phyloP scores from a whole-genome alignment of 2,797 vertebrate genomes.

The Leuciscus waleckii region DNA sequence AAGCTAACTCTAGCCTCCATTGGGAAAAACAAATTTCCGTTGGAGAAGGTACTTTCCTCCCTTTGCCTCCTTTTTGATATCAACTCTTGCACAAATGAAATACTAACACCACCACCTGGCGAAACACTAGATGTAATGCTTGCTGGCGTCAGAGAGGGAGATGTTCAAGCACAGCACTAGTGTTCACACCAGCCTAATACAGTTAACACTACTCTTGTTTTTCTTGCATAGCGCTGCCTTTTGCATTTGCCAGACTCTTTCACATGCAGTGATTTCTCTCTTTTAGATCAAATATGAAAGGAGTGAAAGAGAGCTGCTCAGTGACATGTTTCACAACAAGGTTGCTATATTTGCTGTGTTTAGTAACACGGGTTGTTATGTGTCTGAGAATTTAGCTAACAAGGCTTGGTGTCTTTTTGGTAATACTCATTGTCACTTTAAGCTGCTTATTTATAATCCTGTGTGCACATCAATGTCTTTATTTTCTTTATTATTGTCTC shows the following conservation, averaged over 20 bases:
- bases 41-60: slow-evolving; percentile 88
- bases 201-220: slow-evolving; percentile 20
- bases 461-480: background rate
- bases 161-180: slow-evolving; percentile 2
- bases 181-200: background rate
- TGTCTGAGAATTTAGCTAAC: slow-evolving; percentile 33
- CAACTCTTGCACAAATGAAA: background rate
- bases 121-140: background rate
- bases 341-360: slow-evolving; percentile 73
- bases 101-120: slow-evolving; percentile 20
- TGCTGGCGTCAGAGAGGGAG: background rate
- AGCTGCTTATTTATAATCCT: background rate
- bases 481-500: background rate
- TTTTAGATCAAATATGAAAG: slow-evolving; percentile 90
- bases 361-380: slow-evolving; percentile 40
- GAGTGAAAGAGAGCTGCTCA: slow-evolving; percentile 84
- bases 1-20: slow-evolving; percentile 86
- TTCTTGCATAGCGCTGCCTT: slow-evolving; percentile 4
- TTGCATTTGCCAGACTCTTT: slow-evolving; percentile 39
- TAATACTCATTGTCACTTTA: slow-evolving; percentile 21
- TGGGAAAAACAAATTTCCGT: slow-evolving; percentile 84
- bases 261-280: slow-evolving; percentile 65
- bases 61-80: background rate
- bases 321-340: slow-evolving; percentile 90
- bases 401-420: background rate